Percentiles rank a stretch among this genome's conserved stretches.
phyloP scores from a whole-genome alignment of 1,140 invertebrate genomes.

The Drosophila sp. region DNA sequence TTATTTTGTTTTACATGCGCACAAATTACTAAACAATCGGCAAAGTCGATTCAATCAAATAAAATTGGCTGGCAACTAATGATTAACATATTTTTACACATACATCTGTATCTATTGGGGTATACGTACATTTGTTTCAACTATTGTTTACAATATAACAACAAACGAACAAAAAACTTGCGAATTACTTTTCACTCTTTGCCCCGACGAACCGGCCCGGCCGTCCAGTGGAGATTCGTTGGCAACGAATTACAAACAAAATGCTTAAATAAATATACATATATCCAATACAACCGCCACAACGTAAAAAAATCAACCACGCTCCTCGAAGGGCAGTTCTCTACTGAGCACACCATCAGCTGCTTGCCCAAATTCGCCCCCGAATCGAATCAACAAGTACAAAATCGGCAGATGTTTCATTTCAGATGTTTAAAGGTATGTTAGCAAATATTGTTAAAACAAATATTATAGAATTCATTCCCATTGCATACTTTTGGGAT shows the following conservation, averaged over 20 bases:
- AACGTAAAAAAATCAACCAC: slow-evolving; percentile 48
- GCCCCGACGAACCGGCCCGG: slow-evolving; percentile 5
- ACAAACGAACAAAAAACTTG: slow-evolving; percentile 25
- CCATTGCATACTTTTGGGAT: background rate
- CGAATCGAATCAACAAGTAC: slow-evolving; percentile 2
- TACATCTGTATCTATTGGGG: background rate
- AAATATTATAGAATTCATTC: background rate
- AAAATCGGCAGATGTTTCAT: background rate
- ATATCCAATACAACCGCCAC: slow-evolving; percentile 46
- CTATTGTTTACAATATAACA: slow-evolving; percentile 58
- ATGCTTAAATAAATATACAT: slow-evolving; percentile 27
- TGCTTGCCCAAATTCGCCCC: slow-evolving; percentile 43
- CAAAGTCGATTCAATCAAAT: slow-evolving; percentile 40
- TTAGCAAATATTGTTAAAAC: background rate
- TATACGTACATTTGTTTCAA: slow-evolving; percentile 42
- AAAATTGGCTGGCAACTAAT: background rate
- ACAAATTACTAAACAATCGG: slow-evolving; percentile 43
- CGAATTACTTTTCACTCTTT: slow-evolving; percentile 29
- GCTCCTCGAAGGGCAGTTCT: slow-evolving; percentile 53
- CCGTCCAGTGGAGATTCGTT: slow-evolving; percentile 9
- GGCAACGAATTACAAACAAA: slow-evolving; percentile 36
- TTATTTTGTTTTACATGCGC: slow-evolving; percentile 33
- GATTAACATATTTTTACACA: slow-evolving; percentile 11
- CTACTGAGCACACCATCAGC: slow-evolving; percentile 55
- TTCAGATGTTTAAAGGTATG: background rate